phyloP scores from a whole-genome alignment of 2,888 invertebrate genomes.

The Dasypogon diadema region DNA sequence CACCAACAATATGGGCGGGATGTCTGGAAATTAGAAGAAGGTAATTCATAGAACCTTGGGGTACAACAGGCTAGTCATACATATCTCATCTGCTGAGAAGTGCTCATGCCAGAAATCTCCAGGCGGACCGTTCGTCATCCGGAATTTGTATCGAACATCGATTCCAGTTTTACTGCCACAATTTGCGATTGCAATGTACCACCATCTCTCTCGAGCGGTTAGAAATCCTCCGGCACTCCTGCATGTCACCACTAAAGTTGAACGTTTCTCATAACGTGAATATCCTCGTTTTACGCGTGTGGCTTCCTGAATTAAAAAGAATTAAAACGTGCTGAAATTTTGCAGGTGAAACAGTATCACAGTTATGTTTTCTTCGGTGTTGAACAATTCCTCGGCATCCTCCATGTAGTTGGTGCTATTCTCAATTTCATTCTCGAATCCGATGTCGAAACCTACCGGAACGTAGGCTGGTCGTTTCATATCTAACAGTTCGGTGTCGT shows the following conservation, averaged over 20 bases:
- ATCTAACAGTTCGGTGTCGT: constrained; percentile 58
- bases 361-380: background rate
- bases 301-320: constrained; percentile 28
- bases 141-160: constrained; percentile 81
- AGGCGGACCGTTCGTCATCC: constrained; percentile 88
- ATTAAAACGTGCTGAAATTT: background rate
- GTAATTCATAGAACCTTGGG: too few species aligned
- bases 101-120: constrained; percentile 89
- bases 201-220: constrained; percentile 90
- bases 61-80: constrained; percentile 75
- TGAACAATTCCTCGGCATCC: constrained; percentile 71
- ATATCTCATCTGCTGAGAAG: constrained; percentile 95
- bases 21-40: constrained; percentile 74
- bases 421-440: constrained; percentile 58
- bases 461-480: constrained; percentile 51
- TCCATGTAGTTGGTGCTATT: constrained; percentile 66
- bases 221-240: constrained; percentile 79
- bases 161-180: constrained; percentile 83
- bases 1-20: constrained; percentile 83
- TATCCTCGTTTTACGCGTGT: constrained; percentile 57
- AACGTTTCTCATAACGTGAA: constrained; percentile 59
- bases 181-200: constrained; percentile 90
- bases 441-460: constrained; percentile 56
- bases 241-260: constrained; percentile 71
- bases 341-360: background rate